Base-by-base conservation (phyloP, 2,797 vertebrate species). In the Euthynnus affinis region DNA sequence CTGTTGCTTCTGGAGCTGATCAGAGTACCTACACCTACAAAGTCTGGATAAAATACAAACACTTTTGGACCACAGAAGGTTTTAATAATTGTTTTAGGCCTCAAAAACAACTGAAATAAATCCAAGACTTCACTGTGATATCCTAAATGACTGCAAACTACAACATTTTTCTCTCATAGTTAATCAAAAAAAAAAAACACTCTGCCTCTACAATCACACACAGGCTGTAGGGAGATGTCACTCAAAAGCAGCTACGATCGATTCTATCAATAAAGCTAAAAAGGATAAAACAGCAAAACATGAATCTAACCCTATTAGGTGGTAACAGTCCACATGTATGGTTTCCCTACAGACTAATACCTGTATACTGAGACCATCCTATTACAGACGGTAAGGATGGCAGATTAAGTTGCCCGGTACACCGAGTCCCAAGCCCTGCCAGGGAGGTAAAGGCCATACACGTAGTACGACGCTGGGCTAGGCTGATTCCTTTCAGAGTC, bases 351-450 rank as follows among this genome's bases (percentile, higher is more conserved):
- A 53, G 14, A 44, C 23, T 14, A 59, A 27, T n/a, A 57, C 22
- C 56, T 60, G 29, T 25, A 2, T 17, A 22, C 18, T 14, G 20
- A 60, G 22, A 46, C n/a, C 18, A 23, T 64, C 27, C 1, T 25
- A 8, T 44, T 58, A 71, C 5, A 61, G 34, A 57, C 53, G 13
- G 40, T 15, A 27, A 29, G 53, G 57, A 14, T 57, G 32, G 4
- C 51, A 51, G 60, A 67, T 65, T 69, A 77, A 66, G 44, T 14
- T 27, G 10, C 17, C 23, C 40, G 40, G 64, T 60, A 10, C 60
- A 42, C 48, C 14, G 55, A 27, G 44, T 55, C 44, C 76, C 25
- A 48, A 52, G 40, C 40, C 58, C 18, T 18, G 37, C 34, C 27
- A 5, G 44, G n/a, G 22, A 74, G 22, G 53, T 23, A 63, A 63